Conservation (phyloP, 2,797 vertebrate species). For the Karalla daura region DNA sequence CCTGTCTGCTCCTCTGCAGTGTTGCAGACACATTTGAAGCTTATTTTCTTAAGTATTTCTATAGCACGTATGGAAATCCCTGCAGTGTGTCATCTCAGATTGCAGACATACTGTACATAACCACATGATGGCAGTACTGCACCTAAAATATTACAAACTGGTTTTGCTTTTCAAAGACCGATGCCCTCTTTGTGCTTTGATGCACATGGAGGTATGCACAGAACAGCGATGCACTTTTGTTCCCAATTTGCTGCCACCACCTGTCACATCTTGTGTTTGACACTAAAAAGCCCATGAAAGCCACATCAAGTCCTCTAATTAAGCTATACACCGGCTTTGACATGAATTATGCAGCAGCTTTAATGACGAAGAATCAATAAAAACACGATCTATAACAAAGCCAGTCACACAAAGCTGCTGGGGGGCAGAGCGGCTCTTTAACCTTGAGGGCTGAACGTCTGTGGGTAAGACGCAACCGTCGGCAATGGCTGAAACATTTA, state of each 20-base stretch:
- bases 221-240: constrained; percentile 27
- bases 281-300: constrained; percentile 57
- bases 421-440: constrained; percentile 60
- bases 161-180: constrained; percentile 8
- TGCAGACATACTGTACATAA: constrained; percentile 26
- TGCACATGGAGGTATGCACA: constrained; percentile 21
- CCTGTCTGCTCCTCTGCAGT: not conserved
- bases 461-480: constrained; percentile 38
- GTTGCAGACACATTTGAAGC: not conserved
- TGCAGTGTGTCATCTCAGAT: not conserved
- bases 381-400: constrained; percentile 73
- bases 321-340: constrained; percentile 52
- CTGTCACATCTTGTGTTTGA: constrained; percentile 51
- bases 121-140: constrained; percentile 80
- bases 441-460: constrained; percentile 63
- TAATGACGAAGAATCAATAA: constrained; percentile 79
- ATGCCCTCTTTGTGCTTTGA: not conserved
- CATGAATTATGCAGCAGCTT: constrained; percentile 75
- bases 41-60: not conserved
- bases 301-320: constrained; percentile 58
- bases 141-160: constrained; percentile 45
- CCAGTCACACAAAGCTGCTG: constrained; percentile 64
- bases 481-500: constrained; percentile 53
- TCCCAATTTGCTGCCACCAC: constrained; percentile 44
- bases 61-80: not conserved